These are phyloP conservation scores for Vanessa atalanta DNA, from an alignment of 1,140 invertebrate species.

Conservation along the genomic window DNA sequence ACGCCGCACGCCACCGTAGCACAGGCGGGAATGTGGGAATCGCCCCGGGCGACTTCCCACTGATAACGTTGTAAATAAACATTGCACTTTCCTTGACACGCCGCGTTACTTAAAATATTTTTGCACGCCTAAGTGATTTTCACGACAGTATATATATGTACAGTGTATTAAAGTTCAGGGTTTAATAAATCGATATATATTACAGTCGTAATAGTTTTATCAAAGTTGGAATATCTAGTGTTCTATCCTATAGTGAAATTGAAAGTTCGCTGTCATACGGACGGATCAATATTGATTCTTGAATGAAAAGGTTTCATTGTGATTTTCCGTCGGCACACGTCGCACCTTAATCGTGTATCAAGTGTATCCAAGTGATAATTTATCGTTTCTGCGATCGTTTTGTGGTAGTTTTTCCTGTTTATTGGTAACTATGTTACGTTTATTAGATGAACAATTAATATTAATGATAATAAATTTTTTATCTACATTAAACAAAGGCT, in stretches of 20 bases:
- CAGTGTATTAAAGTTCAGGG: conserved; percentile 8
- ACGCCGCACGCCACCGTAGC: conserved; percentile 44
- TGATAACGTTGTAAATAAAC: conserved; percentile 75
- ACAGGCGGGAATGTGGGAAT: conserved; percentile 51
- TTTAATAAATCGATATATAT: not conserved
- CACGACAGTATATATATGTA: not conserved
- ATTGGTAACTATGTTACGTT: not conserved
- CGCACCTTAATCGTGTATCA: conserved; percentile 12
- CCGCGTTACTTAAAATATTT: conserved; percentile 17
- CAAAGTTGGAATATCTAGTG: conserved; percentile 17
- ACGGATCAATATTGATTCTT: conserved; percentile 63
- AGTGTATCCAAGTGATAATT: conserved; percentile 22
- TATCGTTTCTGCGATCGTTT: not conserved
- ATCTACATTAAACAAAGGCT: too few relatives aligned
- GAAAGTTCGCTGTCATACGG: conserved; percentile 63
- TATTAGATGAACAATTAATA: not conserved
- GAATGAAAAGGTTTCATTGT: conserved; percentile 58
- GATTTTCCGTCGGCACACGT: conserved; percentile 37
- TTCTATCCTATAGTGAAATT: conserved; percentile 59
- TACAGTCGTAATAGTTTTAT: not conserved
- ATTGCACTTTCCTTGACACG: conserved; percentile 46
- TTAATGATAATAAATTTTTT: too few relatives aligned
- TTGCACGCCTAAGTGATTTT: not conserved
- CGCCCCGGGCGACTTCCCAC: conserved; percentile 50
- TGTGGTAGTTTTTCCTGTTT: conserved; percentile 4